Evolutionary conservation across 92 coral and sea anemone genomes (phyloP).

Genomic region (Phenganax marumi): DNA sequence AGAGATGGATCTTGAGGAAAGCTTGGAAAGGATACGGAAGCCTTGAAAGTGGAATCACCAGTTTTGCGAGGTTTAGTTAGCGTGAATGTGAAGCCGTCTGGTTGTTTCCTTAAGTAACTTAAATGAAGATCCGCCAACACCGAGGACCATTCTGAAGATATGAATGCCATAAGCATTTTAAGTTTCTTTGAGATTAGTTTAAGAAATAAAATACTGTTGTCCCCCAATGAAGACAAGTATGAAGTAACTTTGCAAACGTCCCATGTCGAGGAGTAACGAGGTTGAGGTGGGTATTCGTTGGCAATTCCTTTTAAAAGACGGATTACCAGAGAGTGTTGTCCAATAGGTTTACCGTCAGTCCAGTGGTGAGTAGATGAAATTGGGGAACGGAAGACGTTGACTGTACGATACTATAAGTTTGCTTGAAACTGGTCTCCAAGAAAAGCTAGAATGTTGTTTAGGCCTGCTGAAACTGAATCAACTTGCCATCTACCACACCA

Average conservation of each 20-base stretch:
- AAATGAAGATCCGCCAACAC: neutral
- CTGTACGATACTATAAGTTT: neutral
- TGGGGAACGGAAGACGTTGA: neutral
- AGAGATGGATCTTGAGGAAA: neutral
- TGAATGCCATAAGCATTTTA: neutral
- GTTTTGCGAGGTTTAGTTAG: neutral
- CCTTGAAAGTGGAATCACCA: neutral
- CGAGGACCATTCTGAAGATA: neutral
- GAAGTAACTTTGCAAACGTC: neutral
- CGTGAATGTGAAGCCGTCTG: neutral
- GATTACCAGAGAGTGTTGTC: neutral
- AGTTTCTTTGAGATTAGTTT: neutral
- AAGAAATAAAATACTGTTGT: neutral
- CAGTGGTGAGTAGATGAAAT: neutral
- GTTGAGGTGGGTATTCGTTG: slow-evolving; percentile 1
- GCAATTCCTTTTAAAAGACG: slow-evolving; percentile 5
- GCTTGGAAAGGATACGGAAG: neutral
- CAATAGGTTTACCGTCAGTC: neutral
- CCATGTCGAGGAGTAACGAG: neutral
- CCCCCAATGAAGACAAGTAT: neutral
- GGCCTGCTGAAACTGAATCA: neutral
- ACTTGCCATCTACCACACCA: slow-evolving; percentile 15
- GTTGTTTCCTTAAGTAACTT: neutral
- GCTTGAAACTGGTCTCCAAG: neutral
- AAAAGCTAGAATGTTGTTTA: neutral